Conservation (phyloP, 2,888 invertebrate species). For the Agrotis segetum region DNA sequence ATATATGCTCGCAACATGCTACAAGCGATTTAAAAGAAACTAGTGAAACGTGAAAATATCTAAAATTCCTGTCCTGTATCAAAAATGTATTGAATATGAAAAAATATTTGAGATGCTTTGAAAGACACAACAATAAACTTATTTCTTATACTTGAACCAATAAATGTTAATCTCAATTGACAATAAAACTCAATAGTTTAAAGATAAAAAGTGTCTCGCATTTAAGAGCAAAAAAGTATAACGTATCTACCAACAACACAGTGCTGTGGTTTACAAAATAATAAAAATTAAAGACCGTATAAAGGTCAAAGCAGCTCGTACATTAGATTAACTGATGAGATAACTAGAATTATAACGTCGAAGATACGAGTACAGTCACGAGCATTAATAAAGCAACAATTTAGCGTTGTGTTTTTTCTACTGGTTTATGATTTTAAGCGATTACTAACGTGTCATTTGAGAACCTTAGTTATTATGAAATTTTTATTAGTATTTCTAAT, state of each 20-base stretch:
- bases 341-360: conserved; percentile 34
- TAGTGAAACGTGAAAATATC: too few species aligned
- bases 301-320: conserved; percentile 23
- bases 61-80: too few species aligned
- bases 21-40: too few species aligned
- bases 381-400: too few species aligned
- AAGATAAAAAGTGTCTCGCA: background rate
- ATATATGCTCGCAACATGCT: too few species aligned
- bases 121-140: background rate
- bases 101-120: background rate
- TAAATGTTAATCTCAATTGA: background rate
- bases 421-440: too few species aligned
- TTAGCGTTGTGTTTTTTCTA: too few species aligned
- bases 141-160: background rate
- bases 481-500: too few species aligned
- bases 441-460: too few species aligned
- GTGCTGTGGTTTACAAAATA: conserved; percentile 6
- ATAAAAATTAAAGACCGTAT: conserved; percentile 43
- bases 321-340: conserved; percentile 57
- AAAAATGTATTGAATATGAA: too few species aligned
- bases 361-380: conserved; percentile 7
- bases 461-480: too few species aligned
- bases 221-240: background rate
- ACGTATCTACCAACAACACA: background rate
- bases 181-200: background rate